Conservation (phyloP, 2,888 invertebrate genomes). For the Neoascia interrupta region DNA sequence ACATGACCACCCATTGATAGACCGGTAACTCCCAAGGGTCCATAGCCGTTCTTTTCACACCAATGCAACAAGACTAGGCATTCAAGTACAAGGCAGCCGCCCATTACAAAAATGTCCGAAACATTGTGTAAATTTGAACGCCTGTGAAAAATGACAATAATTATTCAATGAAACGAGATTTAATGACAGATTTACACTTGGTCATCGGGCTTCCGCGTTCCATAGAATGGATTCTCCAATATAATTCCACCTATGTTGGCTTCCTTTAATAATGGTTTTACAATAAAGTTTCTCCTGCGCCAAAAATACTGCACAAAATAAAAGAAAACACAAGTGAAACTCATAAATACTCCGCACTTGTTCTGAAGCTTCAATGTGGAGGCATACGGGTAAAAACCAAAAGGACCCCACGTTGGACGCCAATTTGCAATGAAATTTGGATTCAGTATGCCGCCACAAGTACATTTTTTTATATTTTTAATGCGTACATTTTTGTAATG, state of each 20-base stretch:
- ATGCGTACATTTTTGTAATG: no score
- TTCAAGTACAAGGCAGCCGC: constrained; percentile 96
- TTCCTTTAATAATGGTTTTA: constrained; percentile 93
- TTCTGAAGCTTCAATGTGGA: no score
- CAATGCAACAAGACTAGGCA: constrained; percentile 94
- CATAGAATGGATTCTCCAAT: constrained; percentile 98
- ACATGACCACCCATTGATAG: constrained; percentile 99
- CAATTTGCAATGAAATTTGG: no score
- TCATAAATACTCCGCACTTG: no score
- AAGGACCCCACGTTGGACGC: no score
- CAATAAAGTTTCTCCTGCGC: constrained; percentile 93
- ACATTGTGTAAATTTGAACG: constrained; percentile 96
- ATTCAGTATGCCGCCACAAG: no score
- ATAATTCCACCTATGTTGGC: constrained; percentile 95
- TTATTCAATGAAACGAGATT: not conserved
- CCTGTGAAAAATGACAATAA: constrained; percentile 80
- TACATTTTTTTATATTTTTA: not conserved
- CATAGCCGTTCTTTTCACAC: constrained; percentile 94
- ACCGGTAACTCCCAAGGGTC: constrained; percentile 96
- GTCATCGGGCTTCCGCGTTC: constrained; percentile 91
- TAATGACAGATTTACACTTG: constrained; percentile 84
- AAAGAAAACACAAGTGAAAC: no score
- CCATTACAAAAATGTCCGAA: constrained; percentile 99
- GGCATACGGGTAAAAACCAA: no score
- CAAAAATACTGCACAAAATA: constrained; percentile 88